Evolutionary conservation across 2,888 invertebrate species (phyloP).

Genomic region (Tigriopus californicus): DNA sequence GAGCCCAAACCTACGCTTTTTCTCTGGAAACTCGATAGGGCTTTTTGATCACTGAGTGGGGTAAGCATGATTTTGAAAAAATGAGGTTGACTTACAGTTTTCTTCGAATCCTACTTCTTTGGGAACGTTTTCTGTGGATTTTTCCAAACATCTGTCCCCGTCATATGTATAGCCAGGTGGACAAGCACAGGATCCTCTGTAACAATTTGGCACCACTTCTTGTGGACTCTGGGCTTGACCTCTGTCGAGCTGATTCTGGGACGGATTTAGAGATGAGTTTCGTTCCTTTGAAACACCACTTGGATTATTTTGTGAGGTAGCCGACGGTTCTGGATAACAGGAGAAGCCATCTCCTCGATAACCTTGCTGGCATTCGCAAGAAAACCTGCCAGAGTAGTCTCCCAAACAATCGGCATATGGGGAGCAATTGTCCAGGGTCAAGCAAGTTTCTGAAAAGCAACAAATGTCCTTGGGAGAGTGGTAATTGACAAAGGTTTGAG

Average conservation of each 20-base stretch:
- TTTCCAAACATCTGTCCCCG: too few relatives aligned
- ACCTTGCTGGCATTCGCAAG: constrained; percentile 35
- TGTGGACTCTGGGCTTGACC: too few relatives aligned
- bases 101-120: too few relatives aligned
- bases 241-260: too few relatives aligned
- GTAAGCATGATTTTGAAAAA: too few relatives aligned
- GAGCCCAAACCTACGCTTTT: too few relatives aligned
- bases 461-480: background rate
- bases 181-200: background rate
- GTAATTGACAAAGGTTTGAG: background rate
- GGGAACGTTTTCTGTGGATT: too few relatives aligned
- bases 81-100: too few relatives aligned
- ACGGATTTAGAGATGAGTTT: too few relatives aligned
- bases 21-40: too few relatives aligned
- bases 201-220: background rate
- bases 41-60: too few relatives aligned
- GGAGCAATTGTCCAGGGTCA: background rate
- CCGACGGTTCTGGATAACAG: constrained; percentile 22
- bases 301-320: background rate
- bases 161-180: background rate
- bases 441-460: background rate
- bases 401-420: background rate
- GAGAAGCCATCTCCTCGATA: constrained; percentile 35
- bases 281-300: too few relatives aligned
- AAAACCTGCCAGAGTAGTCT: constrained; percentile 22